Conservation (phyloP, 2,888 invertebrate genomes). For the Synanthedon myopaeformis region DNA sequence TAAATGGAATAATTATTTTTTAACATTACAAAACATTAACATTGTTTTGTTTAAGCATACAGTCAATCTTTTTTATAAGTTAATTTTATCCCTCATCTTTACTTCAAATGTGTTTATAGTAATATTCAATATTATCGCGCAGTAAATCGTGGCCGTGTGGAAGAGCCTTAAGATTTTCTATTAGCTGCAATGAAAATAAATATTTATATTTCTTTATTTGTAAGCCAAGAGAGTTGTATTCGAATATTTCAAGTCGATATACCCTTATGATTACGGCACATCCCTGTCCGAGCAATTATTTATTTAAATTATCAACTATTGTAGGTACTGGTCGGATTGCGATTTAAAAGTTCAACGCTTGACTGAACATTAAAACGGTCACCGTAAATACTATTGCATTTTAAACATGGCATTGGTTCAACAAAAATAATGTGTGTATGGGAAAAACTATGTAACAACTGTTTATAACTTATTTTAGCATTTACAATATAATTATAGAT, state of each 20-base stretch:
- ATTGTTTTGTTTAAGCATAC: too few species aligned
- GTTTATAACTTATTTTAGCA: conserved; percentile 54
- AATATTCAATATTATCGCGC: too few species aligned
- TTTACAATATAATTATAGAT: conserved; percentile 39
- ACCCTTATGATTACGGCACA: conserved; percentile 35
- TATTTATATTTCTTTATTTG: too few species aligned
- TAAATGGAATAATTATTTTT: too few species aligned
- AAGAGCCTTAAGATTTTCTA: too few species aligned
- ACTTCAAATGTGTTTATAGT: too few species aligned
- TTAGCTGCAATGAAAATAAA: too few species aligned
- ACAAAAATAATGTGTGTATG: conserved; percentile 67
- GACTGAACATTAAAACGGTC: conserved; percentile 16
- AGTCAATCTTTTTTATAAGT: too few species aligned
- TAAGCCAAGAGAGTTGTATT: too few species aligned
- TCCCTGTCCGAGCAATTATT: conserved; percentile 46
- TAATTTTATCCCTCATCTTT: too few species aligned
- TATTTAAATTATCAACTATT: conserved; percentile 55
- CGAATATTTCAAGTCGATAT: conserved; percentile 28
- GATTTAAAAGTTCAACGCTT: background rate
- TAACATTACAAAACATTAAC: too few species aligned
- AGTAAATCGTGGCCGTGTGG: too few species aligned
- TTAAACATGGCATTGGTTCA: conserved; percentile 61
- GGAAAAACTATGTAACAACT: conserved; percentile 64
- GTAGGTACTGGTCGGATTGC: conserved; percentile 38
- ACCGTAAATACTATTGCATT: conserved; percentile 60